Evolutionary conservation across 2,888 invertebrate genomes (phyloP).

Genomic region (Cheilosia variabilis): DNA sequence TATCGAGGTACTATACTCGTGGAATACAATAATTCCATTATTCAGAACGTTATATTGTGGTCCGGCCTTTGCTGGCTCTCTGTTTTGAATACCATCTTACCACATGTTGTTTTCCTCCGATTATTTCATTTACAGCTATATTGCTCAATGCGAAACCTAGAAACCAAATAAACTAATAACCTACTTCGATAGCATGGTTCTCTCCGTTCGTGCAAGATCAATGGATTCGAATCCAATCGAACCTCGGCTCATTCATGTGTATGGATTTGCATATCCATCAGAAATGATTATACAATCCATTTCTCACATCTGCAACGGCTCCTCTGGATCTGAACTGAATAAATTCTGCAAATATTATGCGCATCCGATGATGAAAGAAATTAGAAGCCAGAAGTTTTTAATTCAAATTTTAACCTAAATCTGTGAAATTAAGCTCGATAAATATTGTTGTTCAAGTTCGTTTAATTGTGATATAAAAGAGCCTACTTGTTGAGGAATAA

Average conservation of each 20-base stretch:
- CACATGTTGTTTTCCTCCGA: conserved; percentile 7
- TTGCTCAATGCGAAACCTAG: conserved; percentile 56
- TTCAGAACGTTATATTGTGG: background rate
- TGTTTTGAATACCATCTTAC: conserved; percentile 15
- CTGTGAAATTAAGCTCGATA: conserved; percentile 17
- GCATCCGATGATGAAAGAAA: conserved; percentile 14
- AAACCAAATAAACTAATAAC: conserved; percentile 68
- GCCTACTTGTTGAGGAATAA: background rate
- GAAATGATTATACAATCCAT: conserved; percentile 32
- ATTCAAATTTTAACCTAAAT: conserved; percentile 50
- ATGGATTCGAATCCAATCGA: conserved; percentile 55
- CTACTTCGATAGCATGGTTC: conserved; percentile 58
- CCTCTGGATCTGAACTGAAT: background rate
- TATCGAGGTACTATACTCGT: background rate
- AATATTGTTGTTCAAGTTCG: conserved; percentile 31
- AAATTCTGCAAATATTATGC: conserved; percentile 48
- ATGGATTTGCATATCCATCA: conserved; percentile 37
- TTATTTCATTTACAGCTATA: conserved; percentile 62
- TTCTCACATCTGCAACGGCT: conserved; percentile 20
- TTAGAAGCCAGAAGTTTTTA: conserved; percentile 13
- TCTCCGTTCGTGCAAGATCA: conserved; percentile 60
- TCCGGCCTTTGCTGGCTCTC: conserved; percentile 26
- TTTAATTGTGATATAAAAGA: conserved; percentile 17
- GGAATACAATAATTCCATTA: conserved; percentile 28
- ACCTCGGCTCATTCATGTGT: conserved; percentile 20